Conservation (phyloP, 2,797 vertebrate species). For the Nannoperca australis region DNA sequence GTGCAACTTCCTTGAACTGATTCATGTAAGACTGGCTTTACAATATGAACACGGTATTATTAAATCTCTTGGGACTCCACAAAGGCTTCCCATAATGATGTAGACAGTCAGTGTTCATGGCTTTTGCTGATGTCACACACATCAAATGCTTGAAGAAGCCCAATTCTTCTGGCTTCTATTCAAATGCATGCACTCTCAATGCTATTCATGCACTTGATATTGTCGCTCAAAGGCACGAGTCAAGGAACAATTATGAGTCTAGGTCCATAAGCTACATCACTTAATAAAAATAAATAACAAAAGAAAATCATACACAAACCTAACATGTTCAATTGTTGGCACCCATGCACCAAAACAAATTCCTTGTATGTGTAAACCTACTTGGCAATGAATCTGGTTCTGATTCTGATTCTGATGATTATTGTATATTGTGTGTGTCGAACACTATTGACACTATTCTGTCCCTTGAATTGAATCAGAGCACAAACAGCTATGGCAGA, state of each 20-base stretch:
- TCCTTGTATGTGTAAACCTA: too few species aligned
- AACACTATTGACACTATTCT: neutral
- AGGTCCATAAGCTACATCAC: slow-evolving; percentile 28
- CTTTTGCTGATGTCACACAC: slow-evolving; percentile 57
- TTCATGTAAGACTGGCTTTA: neutral
- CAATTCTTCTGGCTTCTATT: slow-evolving; percentile 47
- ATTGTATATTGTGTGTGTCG: neutral
- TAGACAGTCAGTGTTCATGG: slow-evolving; percentile 22
- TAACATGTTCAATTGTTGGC: neutral
- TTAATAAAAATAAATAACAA: slow-evolving; percentile 22
- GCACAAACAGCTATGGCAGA: neutral
- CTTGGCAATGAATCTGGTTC: too few species aligned
- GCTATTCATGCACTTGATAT: slow-evolving; percentile 62
- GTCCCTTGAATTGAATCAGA: neutral
- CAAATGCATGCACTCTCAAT: slow-evolving; percentile 43
- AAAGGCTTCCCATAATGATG: slow-evolving; percentile 24
- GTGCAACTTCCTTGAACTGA: neutral
- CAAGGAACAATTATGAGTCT: slow-evolving; percentile 47
- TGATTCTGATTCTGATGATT: neutral
- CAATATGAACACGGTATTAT: neutral
- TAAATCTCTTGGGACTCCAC: slow-evolving; percentile 20
- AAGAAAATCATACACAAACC: neutral
- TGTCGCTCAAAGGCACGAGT: slow-evolving; percentile 59
- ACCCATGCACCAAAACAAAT: too few species aligned
- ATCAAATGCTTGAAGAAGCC: slow-evolving; percentile 50